Percentiles rank a stretch among this genome's conserved stretches.
Evolutionary conservation across 1,140 invertebrate species (phyloP).

Genomic region (Papilio glaucus): DNA sequence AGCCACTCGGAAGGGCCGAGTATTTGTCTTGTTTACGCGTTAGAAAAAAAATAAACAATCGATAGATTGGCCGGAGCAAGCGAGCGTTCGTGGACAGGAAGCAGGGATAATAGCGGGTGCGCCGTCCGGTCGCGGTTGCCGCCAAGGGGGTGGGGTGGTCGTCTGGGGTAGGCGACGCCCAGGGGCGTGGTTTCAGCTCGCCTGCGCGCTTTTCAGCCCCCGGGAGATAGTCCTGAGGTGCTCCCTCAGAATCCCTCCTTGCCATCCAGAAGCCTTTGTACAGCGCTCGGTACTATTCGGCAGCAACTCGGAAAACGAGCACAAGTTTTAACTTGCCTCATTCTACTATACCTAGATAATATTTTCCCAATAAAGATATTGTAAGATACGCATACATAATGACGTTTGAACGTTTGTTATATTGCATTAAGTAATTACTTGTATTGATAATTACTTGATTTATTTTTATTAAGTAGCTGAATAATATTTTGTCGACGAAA

Average conservation of each 20-base stretch:
- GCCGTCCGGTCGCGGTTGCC: conserved; percentile 70
- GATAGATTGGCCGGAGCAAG: conserved; percentile 72
- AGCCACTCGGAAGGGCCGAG: conserved; percentile 64
- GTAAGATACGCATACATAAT: too few relatives aligned
- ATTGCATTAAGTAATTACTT: too few relatives aligned
- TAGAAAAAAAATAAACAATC: conserved; percentile 79
- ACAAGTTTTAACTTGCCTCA: background rate
- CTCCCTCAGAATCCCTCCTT: conserved; percentile 35
- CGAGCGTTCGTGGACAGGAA: conserved; percentile 78
- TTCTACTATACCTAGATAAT: background rate
- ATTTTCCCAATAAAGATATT: too few relatives aligned
- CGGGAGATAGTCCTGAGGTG: conserved; percentile 46
- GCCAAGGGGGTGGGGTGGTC: conserved; percentile 55
- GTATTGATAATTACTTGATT: too few relatives aligned
- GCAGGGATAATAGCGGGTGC: conserved; percentile 75
- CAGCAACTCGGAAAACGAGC: background rate
- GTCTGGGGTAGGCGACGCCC: conserved; percentile 58
- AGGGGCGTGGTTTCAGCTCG: conserved; percentile 60
- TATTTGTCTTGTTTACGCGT: conserved; percentile 68
- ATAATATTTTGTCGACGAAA: too few relatives aligned
- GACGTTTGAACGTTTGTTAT: too few relatives aligned
- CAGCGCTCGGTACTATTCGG: conserved; percentile 18
- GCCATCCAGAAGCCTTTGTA: conserved; percentile 18
- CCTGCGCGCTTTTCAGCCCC: conserved; percentile 68
- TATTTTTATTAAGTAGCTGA: too few relatives aligned